Evolutionary conservation across 2,888 invertebrate genomes (phyloP).

Genomic region (Willowsia nigromaculata): DNA sequence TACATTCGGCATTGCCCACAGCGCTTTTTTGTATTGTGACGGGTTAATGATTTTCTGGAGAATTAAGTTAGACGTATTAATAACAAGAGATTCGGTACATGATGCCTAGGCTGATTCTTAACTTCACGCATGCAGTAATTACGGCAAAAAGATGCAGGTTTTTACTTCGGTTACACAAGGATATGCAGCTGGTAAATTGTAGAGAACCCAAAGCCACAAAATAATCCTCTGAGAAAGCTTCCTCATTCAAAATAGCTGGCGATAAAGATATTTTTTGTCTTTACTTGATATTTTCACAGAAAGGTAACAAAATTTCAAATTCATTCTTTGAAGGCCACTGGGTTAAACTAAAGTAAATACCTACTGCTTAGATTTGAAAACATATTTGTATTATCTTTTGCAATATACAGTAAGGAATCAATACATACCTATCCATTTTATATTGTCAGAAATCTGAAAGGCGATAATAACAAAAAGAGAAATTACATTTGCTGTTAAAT

Average conservation of each 20-base stretch:
- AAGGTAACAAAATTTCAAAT: too few species aligned
- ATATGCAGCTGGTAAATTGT: not conserved
- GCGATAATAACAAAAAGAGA: not conserved
- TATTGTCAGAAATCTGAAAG: too few species aligned
- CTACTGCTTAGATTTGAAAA: too few species aligned
- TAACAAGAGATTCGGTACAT: constrained; percentile 31
- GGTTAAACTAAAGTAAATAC: not conserved
- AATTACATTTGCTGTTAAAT: not conserved
- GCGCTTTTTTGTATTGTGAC: constrained; percentile 33
- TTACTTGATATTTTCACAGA: too few species aligned
- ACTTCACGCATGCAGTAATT: constrained; percentile 3
- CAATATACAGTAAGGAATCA: not conserved
- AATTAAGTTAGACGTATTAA: constrained; percentile 61
- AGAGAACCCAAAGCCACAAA: not conserved
- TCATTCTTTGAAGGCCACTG: not conserved
- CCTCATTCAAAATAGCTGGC: not conserved
- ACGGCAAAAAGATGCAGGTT: constrained; percentile 10
- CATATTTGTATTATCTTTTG: too few species aligned
- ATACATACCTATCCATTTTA: not conserved
- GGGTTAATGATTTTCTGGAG: constrained; percentile 48
- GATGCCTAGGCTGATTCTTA: constrained; percentile 1
- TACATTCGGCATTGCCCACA: constrained; percentile 39
- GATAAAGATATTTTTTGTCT: too few species aligned
- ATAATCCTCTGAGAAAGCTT: not conserved
- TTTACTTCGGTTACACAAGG: not conserved